Conservation (phyloP, 2,888 invertebrate genomes). For the Rhopalosiphum nymphaeae region DNA sequence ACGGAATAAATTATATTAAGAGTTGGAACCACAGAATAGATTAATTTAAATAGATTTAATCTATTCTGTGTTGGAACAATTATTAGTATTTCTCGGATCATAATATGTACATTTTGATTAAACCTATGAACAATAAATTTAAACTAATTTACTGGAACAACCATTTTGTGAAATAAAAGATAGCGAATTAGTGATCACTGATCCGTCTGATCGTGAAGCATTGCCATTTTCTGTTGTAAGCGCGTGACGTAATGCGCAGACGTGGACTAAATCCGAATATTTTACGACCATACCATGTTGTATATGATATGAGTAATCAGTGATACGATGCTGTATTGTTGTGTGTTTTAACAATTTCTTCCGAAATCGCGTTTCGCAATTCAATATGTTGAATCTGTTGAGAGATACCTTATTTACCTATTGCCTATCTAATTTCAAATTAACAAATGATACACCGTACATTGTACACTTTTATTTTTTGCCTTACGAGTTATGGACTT, state of each 20-base stretch:
- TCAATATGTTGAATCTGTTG: slow-evolving; percentile 19
- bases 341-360: background rate
- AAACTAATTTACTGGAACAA: too few species aligned
- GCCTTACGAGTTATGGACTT: background rate
- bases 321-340: background rate
- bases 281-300: background rate
- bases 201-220: too few species aligned
- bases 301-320: background rate
- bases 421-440: background rate
- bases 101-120: too few species aligned
- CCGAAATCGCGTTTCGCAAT: background rate
- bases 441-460: background rate
- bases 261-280: background rate
- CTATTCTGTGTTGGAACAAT: too few species aligned
- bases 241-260: background rate
- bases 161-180: too few species aligned
- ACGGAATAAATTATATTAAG: too few species aligned
- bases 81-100: too few species aligned
- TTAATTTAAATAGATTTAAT: too few species aligned
- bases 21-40: too few species aligned
- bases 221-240: background rate
- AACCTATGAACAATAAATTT: too few species aligned
- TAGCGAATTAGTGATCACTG: too few species aligned
- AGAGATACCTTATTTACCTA: background rate
- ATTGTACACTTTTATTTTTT: background rate